Evolutionary conservation across 92 coral and sea anemone species (phyloP).

Genomic region (Anthopleura xanthogrammica): DNA sequence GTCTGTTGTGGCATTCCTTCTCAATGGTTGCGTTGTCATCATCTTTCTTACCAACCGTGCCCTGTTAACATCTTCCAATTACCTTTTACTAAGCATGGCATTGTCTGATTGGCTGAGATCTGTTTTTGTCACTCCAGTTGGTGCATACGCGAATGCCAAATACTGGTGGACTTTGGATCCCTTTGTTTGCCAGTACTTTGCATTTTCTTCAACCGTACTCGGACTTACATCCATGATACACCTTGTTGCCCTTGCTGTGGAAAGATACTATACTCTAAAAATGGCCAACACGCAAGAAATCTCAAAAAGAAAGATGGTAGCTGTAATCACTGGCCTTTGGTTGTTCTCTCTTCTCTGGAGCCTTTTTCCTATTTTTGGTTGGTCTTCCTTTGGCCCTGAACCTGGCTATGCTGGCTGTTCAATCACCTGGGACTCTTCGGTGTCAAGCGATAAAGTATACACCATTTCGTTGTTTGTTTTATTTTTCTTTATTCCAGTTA

Average conservation of each 20-base stretch:
- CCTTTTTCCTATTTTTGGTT: slow-evolving; percentile 63
- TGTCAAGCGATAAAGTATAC: slow-evolving; percentile 31
- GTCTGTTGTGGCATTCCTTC: slow-evolving; percentile 18
- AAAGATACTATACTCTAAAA: slow-evolving; percentile 32
- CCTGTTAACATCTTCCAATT: slow-evolving; percentile 39
- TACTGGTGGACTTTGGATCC: slow-evolving; percentile 43
- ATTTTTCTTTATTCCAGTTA: slow-evolving; percentile 59
- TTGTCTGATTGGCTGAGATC: slow-evolving; percentile 54
- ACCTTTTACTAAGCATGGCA: slow-evolving; percentile 61
- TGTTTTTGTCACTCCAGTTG: slow-evolving; percentile 44
- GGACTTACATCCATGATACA: slow-evolving; percentile 66
- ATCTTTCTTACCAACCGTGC: slow-evolving; percentile 44
- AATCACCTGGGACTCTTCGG: slow-evolving; percentile 51
- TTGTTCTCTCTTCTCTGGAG: slow-evolving; percentile 47
- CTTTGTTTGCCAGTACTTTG: slow-evolving; percentile 49
- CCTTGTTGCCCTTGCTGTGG: slow-evolving; percentile 54
- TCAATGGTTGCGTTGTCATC: slow-evolving; percentile 49
- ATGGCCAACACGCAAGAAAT: neutral
- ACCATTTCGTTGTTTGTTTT: slow-evolving; percentile 43
- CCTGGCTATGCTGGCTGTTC: slow-evolving; percentile 66
- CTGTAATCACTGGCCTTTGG: slow-evolving; percentile 50
- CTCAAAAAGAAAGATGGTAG: slow-evolving; percentile 5
- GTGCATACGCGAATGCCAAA: slow-evolving; percentile 44
- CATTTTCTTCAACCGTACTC: slow-evolving; percentile 43
- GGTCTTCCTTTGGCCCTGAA: slow-evolving; percentile 73